These are phyloP conservation scores for Caenorhabditis macrosperma DNA, from an alignment of 2,888 invertebrate species.

Conservation along the genomic window DNA sequence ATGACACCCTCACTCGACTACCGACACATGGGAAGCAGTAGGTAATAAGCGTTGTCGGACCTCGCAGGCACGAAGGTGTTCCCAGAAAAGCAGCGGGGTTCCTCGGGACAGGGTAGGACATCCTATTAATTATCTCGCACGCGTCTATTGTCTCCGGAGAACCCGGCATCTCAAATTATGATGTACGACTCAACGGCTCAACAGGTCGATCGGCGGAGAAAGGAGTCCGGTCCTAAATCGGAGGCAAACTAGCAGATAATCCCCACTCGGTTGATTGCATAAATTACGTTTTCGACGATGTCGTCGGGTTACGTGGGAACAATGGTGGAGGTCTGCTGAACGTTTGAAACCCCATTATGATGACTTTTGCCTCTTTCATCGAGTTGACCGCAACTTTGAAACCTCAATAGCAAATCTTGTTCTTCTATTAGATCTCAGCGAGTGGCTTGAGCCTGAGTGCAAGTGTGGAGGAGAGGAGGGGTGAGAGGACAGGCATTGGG, in stretches of 20 bases:
- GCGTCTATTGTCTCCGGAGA: constrained; percentile 45
- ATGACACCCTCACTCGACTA: constrained; percentile 42
- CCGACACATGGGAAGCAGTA: constrained; percentile 42
- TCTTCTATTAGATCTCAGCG: too few relatives aligned
- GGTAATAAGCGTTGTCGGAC: constrained; percentile 42
- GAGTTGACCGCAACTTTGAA: too few relatives aligned
- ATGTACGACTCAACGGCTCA: constrained; percentile 44
- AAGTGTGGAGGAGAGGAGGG: too few relatives aligned
- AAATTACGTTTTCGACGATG: constrained; percentile 52
- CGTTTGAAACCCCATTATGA: constrained; percentile 13
- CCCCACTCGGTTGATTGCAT: constrained; percentile 59
- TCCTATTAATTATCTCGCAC: constrained; percentile 60
- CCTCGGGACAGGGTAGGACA: background rate
- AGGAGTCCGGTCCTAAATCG: constrained; percentile 16
- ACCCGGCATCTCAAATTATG: constrained; percentile 48
- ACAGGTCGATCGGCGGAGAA: constrained; percentile 24
- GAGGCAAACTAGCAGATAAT: constrained; percentile 56
- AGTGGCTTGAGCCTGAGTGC: too few relatives aligned
- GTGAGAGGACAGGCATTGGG: background rate
- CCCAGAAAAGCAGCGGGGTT: constrained; percentile 49
- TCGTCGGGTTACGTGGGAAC: constrained; percentile 21
- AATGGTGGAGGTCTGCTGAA: constrained; percentile 9
- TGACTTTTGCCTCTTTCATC: background rate
- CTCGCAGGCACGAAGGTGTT: constrained; percentile 39
- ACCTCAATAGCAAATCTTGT: too few relatives aligned